These are phyloP conservation scores for Gyps fulvus DNA, from an alignment of 2,113 vertebrate genomes.

Conservation along the genomic window DNA sequence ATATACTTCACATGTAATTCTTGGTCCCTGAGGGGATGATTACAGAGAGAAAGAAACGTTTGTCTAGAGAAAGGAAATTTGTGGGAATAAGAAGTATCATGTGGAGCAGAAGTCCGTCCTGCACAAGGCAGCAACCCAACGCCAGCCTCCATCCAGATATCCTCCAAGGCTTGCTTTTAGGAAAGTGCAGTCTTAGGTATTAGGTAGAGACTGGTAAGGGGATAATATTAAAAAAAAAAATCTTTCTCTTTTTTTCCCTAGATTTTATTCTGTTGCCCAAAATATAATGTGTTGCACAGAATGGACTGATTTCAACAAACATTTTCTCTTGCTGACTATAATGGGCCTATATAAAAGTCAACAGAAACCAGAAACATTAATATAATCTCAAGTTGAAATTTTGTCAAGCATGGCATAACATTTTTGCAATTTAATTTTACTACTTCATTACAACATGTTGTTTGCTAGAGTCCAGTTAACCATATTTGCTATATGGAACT, in stretches of 20 bases:
- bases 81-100: neutral
- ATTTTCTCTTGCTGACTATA: neutral
- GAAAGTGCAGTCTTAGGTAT: neutral
- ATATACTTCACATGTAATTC: neutral
- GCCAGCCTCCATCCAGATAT: neutral
- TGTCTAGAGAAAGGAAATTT: neutral
- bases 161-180: neutral
- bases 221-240: neutral
- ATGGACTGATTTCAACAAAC: neutral
- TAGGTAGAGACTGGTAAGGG: neutral
- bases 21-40: neutral
- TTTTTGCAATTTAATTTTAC: conserved; percentile 50
- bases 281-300: neutral
- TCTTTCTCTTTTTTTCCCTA: neutral
- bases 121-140: neutral
- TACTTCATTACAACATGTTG: conserved; percentile 16
- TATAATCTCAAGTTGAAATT: conserved; percentile 15
- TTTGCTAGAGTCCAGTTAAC: conserved; percentile 2
- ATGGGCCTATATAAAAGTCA: neutral
- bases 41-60: neutral
- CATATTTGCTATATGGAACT: neutral
- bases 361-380: neutral
- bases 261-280: neutral
- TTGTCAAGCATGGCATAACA: neutral
- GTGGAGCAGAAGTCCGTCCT: neutral